phyloP scores from a whole-genome alignment of 2,797 vertebrate genomes.

The Chromobotia macracanthus region DNA sequence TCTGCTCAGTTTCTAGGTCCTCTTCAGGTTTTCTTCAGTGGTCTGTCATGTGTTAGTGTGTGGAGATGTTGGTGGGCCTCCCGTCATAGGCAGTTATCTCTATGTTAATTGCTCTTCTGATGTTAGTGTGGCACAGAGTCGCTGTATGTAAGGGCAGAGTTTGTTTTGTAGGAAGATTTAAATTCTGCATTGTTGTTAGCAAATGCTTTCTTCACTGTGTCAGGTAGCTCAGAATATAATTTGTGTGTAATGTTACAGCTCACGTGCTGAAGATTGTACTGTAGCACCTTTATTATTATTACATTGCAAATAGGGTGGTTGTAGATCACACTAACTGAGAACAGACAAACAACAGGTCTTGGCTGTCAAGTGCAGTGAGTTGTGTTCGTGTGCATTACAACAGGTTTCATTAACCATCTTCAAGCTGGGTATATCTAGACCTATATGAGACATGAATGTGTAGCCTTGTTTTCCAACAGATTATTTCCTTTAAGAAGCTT shows the following conservation, averaged over 20 bases:
- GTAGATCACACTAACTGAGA: conserved; percentile 10
- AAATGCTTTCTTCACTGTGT: neutral
- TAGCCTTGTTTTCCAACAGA: too few species aligned
- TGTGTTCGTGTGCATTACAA: neutral
- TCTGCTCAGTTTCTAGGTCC: neutral
- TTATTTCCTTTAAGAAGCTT: too few species aligned
- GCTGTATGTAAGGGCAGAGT: neutral
- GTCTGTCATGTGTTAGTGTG: conserved; percentile 4
- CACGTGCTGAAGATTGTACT: neutral
- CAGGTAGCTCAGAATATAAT: neutral
- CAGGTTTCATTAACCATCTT: conserved; percentile 27
- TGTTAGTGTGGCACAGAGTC: neutral
- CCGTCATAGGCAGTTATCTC: neutral
- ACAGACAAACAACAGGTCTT: conserved; percentile 1
- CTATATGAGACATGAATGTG: too few species aligned
- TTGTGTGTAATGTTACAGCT: too few species aligned
- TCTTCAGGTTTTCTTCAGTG: neutral
- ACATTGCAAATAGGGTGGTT: neutral
- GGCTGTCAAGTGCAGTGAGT: neutral
- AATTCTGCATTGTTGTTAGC: neutral
- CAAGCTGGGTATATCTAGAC: conserved; percentile 16
- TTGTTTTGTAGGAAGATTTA: conserved; percentile 8
- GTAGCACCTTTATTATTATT: conserved; percentile 3
- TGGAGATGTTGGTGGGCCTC: conserved; percentile 16
- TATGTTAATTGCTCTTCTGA: neutral